Conservation (phyloP, 2,888 invertebrate genomes). For the Plagodis dolabraria region DNA sequence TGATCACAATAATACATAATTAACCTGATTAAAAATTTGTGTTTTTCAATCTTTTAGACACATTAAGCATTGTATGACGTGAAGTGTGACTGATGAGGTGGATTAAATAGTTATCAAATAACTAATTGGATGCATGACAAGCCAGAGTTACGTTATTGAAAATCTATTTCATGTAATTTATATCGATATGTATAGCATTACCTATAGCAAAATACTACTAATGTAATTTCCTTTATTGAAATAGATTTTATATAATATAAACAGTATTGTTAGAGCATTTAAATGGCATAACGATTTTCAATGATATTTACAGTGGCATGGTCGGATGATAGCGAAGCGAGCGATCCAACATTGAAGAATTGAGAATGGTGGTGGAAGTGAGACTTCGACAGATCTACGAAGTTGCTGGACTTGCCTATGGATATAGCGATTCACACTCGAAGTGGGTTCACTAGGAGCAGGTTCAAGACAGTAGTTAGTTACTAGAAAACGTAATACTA, state of each 20-base stretch:
- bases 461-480: constrained; percentile 16
- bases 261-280: constrained; percentile 24
- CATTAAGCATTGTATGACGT: constrained; percentile 18
- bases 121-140: constrained; percentile 4
- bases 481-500: constrained; percentile 10
- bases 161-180: constrained; percentile 17
- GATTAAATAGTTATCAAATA: constrained; percentile 16
- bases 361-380: constrained; percentile 9
- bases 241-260: constrained; percentile 26
- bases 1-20: too few relatives aligned
- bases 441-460: constrained; percentile 1
- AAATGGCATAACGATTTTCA: constrained; percentile 23
- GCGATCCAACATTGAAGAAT: constrained; percentile 12
- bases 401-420: constrained; percentile 2
- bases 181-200: background rate
- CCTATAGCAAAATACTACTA: background rate
- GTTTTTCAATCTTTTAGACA: constrained; percentile 18
- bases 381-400: constrained; percentile 12
- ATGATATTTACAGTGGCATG: constrained; percentile 30
- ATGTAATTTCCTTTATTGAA: background rate
- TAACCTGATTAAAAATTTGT: too few relatives aligned
- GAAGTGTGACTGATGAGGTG: constrained; percentile 31
- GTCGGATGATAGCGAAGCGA: constrained; percentile 20
- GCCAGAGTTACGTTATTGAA: constrained; percentile 14
- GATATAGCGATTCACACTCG: constrained; percentile 1